A percentile compares a stretch with the other conserved stretches of the same genome.
Evolutionary conservation across 2,888 invertebrate species (phyloP).

Genomic region (Calliopum simillimum): DNA sequence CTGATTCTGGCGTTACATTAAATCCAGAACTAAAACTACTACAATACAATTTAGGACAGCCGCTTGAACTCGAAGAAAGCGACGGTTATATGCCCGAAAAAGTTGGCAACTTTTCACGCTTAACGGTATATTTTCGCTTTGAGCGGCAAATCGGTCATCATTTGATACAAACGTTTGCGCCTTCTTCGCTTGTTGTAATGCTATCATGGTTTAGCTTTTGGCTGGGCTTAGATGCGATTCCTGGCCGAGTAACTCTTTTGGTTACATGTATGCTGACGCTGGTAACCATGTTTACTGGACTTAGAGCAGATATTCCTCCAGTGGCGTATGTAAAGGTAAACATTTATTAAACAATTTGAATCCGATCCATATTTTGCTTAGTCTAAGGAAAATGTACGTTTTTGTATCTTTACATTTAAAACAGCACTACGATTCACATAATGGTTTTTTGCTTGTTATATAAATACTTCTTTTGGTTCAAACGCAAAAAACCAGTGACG

Average conservation of each 20-base stretch:
- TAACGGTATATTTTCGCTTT: conserved; percentile 83
- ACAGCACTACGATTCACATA: too few relatives aligned
- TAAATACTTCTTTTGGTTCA: too few relatives aligned
- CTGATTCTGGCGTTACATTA: conserved; percentile 78
- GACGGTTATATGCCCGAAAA: conserved; percentile 82
- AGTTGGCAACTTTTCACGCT: conserved; percentile 83
- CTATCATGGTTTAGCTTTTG: conserved; percentile 90
- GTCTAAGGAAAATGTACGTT: background rate
- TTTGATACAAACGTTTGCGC: conserved; percentile 86
- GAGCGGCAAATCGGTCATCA: conserved; percentile 88
- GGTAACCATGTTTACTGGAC: conserved; percentile 87
- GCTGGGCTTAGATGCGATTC: conserved; percentile 86
- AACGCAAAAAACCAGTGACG: too few relatives aligned
- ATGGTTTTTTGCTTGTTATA: too few relatives aligned
- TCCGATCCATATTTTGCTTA: background rate
- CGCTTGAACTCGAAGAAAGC: conserved; percentile 77
- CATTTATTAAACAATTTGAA: background rate
- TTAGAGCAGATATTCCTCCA: conserved; percentile 85
- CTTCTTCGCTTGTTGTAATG: conserved; percentile 85
- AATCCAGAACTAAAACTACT: conserved; percentile 83
- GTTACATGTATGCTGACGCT: conserved; percentile 87
- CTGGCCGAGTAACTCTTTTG: conserved; percentile 82
- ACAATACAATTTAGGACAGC: conserved; percentile 83
- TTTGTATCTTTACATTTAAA: too few relatives aligned
- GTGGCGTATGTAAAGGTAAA: conserved; percentile 87